A percentile compares a stretch with the other conserved stretches of the same genome.
phyloP scores from a whole-genome alignment of 2,113 vertebrate species.

The Ondatra zibethicus region DNA sequence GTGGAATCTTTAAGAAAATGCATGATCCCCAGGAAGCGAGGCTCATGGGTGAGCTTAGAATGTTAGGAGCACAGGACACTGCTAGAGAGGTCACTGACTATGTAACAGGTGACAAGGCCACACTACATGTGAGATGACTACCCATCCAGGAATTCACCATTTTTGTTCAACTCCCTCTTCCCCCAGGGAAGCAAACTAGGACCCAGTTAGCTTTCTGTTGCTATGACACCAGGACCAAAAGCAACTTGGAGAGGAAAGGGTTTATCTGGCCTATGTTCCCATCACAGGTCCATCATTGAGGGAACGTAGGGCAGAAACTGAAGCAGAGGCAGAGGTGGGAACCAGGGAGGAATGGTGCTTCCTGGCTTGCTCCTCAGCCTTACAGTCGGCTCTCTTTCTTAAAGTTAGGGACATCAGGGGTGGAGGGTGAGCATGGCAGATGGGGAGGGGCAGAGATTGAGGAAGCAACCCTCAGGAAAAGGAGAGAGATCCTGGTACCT shows the following conservation, averaged over 20 bases:
- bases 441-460: neutral
- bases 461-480: neutral
- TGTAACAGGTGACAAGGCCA: neutral
- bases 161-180: neutral
- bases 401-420: neutral
- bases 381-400: neutral
- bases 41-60: neutral
- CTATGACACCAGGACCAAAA: neutral
- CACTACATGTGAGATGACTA: neutral
- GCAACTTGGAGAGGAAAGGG: neutral
- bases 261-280: neutral
- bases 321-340: neutral
- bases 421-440: neutral
- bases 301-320: neutral
- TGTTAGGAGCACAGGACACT: neutral
- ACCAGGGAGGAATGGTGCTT: neutral
- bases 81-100: neutral
- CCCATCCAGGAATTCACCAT: neutral
- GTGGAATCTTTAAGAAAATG: neutral
- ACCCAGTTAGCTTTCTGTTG: neutral
- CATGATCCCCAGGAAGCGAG: neutral
- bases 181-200: neutral
- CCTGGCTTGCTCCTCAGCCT: neutral
- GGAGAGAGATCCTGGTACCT: neutral
- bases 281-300: neutral